Evolutionary conservation across 2,797 vertebrate species (phyloP).

Genomic region (Leptoclinus maculatus): DNA sequence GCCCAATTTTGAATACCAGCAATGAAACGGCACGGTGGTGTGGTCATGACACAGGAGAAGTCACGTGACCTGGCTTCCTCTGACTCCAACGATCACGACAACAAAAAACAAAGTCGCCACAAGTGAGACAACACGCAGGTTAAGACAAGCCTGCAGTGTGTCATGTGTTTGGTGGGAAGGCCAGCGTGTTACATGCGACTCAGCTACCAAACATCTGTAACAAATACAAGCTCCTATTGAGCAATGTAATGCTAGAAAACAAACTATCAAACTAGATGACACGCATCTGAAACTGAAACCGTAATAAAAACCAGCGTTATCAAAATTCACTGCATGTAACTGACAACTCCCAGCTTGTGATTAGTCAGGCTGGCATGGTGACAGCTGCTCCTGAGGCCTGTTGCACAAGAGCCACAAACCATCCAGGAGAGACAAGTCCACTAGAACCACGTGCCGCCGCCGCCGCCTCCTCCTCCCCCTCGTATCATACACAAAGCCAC

Average conservation of each 20-base stretch:
- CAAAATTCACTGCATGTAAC: background rate
- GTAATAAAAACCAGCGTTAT: background rate
- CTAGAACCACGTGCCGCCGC: constrained; percentile 14
- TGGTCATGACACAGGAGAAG: background rate
- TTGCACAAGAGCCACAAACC: constrained; percentile 48
- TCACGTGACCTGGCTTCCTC: constrained; percentile 21
- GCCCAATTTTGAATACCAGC: background rate
- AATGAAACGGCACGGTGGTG: background rate
- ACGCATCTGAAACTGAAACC: constrained; percentile 1
- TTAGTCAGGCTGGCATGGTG: constrained; percentile 27
- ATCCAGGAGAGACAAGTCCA: constrained; percentile 32
- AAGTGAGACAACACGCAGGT: constrained; percentile 31
- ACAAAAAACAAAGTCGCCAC: constrained; percentile 29
- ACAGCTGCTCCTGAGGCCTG: constrained; percentile 31
- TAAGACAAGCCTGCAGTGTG: constrained; percentile 21
- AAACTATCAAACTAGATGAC: background rate
- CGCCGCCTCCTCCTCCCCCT: background rate
- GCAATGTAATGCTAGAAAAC: no score
- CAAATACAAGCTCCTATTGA: background rate
- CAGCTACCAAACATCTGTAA: background rate
- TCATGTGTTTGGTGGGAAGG: background rate
- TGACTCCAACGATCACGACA: constrained; percentile 33
- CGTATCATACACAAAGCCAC: constrained; percentile 5
- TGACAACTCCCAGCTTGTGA: constrained; percentile 32
- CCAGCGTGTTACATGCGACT: constrained; percentile 2